These are phyloP conservation scores for Todus mexicanus DNA, from an alignment of 2,797 vertebrate genomes.

Conservation along the genomic window DNA sequence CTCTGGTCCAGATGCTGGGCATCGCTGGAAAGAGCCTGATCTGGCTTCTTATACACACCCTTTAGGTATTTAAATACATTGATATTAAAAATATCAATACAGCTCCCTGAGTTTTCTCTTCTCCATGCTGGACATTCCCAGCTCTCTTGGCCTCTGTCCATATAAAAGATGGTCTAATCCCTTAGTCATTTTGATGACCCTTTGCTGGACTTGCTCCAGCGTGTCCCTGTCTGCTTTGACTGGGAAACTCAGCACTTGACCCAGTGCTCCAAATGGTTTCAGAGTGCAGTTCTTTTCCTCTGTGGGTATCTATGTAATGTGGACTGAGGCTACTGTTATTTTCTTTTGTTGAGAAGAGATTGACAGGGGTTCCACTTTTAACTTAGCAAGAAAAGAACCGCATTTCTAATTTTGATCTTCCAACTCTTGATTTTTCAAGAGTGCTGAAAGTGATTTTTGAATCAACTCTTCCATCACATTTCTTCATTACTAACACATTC, in stretches of 20 bases:
- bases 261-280: rapidly evolving
- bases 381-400: neutral
- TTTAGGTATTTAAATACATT: neutral
- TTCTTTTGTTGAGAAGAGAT: neutral
- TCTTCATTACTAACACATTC: neutral
- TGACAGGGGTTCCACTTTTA: neutral
- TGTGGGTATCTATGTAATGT: neutral
- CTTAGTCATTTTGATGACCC: neutral
- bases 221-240: neutral
- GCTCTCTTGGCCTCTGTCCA: neutral
- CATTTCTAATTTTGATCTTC: neutral
- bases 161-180: neutral
- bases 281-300: neutral
- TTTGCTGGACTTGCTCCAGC: neutral
- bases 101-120: neutral
- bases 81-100: too few species aligned
- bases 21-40: neutral
- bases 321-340: neutral
- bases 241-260: neutral
- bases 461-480: neutral
- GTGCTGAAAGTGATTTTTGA: neutral
- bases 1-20: neutral
- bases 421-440: neutral
- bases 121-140: neutral
- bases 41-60: neutral